Evolutionary conservation across 1,140 invertebrate species (phyloP).

Genomic region (Drosophila subobscura): DNA sequence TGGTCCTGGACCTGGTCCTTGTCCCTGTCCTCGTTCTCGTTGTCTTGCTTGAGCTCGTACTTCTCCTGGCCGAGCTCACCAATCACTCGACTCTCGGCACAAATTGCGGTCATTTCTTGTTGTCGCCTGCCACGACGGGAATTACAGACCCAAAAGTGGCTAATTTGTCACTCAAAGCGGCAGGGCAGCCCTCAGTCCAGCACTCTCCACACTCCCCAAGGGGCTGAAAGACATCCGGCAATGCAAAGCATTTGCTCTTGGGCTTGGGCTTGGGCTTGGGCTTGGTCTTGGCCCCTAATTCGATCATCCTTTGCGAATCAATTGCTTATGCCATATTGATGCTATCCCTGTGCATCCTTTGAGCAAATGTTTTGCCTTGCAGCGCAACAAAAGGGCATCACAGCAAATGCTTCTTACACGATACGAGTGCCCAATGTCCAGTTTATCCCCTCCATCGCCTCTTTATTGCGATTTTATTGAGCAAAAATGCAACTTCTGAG

Average conservation of each 20-base stretch:
- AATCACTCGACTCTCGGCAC: slow-evolving; percentile 71
- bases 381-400: slow-evolving; percentile 50
- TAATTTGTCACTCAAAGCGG: slow-evolving; percentile 70
- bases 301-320: slow-evolving; percentile 72
- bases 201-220: slow-evolving; percentile 1
- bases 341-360: slow-evolving; percentile 60
- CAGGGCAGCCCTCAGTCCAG: neutral
- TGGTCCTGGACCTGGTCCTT: slow-evolving; percentile 1
- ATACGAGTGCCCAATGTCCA: slow-evolving; percentile 45
- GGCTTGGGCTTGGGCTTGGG: too few species aligned
- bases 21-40: neutral
- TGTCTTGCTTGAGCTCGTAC: slow-evolving; percentile 17
- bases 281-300: slow-evolving; percentile 49
- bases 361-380: slow-evolving; percentile 65
- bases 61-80: slow-evolving; percentile 44
- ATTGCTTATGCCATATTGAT: slow-evolving; percentile 70
- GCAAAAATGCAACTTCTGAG: slow-evolving; percentile 74
- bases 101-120: slow-evolving; percentile 82
- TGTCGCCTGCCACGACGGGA: slow-evolving; percentile 66
- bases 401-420: neutral
- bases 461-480: slow-evolving; percentile 79
- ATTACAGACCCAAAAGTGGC: slow-evolving; percentile 69
- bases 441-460: slow-evolving; percentile 52
- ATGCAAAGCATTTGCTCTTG: slow-evolving; percentile 31
- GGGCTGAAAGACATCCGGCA: slow-evolving; percentile 36